Base-by-base conservation (phyloP, 2,888 invertebrate genomes). In the Volucella inanis region DNA sequence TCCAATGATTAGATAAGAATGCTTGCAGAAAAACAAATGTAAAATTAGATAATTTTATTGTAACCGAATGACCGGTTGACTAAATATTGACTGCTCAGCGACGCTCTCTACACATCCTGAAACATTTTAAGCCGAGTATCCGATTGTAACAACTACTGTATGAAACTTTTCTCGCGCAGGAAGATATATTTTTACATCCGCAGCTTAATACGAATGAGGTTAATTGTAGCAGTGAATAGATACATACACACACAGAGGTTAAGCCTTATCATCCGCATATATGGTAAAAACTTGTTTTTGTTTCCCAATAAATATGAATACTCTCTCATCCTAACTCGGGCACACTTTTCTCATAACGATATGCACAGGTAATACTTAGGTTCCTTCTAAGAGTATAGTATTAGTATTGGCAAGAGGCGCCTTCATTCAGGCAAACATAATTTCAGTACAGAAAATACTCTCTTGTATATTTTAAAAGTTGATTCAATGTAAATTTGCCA, bases 401-500 rank as follows among this genome's bases (percentile, higher is more conserved):
- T 31, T 6, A 6, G 31, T 31, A 31, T 31, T 6, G 18, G 4
- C 65, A 52, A 12, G 49, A 67, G 22, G 54, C 47, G 39, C 71
- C 62, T 68, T 49, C 61, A 62, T 64, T 68, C 43, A 43, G 64
- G 49, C 47, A 68, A 76, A 71, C 52, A 65, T 54, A 72, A 72
- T 83, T 74, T 79, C 68, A 62, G 68, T 74, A 74, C 50, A 62
- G 39, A 68, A 74, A 79, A 79, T 68, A 70, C 74, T 59, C 49
- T 75, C 83, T 70, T 84, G 81, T 76, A 72, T 85, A 76, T 67
- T 85, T 84, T 76, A 72, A 76, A 75, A 65, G 75, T 71, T 81
- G 81, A 81, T 85, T 85, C 71, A 81, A 85, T 81, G 67, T 38
- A 64, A 71, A 85, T 81, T 85, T 76, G 75, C 47, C 76, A 81